phyloP scores from a whole-genome alignment of 1,140 invertebrate genomes.

The Drusus annulatus region DNA sequence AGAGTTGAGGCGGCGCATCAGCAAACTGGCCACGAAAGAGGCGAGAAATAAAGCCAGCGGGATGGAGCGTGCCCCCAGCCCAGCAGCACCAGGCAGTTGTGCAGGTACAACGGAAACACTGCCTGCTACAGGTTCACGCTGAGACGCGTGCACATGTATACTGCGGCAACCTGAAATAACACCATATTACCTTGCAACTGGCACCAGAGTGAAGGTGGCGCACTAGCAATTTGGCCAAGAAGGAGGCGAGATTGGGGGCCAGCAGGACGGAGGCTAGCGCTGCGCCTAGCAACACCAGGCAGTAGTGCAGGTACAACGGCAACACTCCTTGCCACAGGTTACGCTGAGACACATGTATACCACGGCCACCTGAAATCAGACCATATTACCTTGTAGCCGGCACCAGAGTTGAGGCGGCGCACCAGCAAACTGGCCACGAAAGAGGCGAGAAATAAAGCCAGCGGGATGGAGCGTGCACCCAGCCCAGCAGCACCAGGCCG shows the following conservation, averaged over 20 bases:
- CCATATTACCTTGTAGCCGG: slow-evolving; percentile 79
- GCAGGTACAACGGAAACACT: slow-evolving; percentile 92
- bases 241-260: slow-evolving; percentile 88
- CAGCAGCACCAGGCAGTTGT: slow-evolving; percentile 82
- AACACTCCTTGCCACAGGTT: slow-evolving; percentile 93
- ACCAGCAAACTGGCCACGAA: slow-evolving; percentile 84
- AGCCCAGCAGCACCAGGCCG: slow-evolving; percentile 81
- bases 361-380: too few species aligned
- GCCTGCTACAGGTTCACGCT: slow-evolving; percentile 93
- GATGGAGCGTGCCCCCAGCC: slow-evolving; percentile 87
- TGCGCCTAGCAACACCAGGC: slow-evolving; percentile 81
- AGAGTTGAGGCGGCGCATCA: slow-evolving; percentile 79
- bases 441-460: slow-evolving; percentile 89
- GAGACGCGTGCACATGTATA: slow-evolving; percentile 93
- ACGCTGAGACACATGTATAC: too few species aligned
- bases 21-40: slow-evolving; percentile 84
- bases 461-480: slow-evolving; percentile 88
- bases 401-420: slow-evolving; percentile 74
- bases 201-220: slow-evolving; percentile 77
- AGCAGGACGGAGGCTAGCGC: slow-evolving; percentile 90
- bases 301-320: slow-evolving; percentile 91
- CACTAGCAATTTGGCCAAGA: slow-evolving; percentile 82
- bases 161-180: slow-evolving; percentile 77
- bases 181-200: slow-evolving; percentile 76
- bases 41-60: slow-evolving; percentile 90